Evolutionary conservation across 2,888 invertebrate species (phyloP).

Genomic region (Chrysodeixis includens): DNA sequence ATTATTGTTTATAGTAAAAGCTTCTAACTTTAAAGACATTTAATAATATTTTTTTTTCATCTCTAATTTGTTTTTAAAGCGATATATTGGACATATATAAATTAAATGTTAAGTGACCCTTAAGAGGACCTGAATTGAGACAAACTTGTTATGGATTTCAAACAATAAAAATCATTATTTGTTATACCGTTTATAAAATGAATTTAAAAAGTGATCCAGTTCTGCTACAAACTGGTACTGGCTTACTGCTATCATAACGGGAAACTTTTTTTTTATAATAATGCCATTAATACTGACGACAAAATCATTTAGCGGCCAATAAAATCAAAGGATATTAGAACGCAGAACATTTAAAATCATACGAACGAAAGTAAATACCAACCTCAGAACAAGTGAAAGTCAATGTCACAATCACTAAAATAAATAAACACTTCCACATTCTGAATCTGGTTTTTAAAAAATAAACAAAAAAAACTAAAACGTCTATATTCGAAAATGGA

Average conservation of each 20-base stretch:
- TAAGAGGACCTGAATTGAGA: no score
- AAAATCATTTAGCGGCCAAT: constrained; percentile 19
- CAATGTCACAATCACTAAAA: constrained; percentile 76
- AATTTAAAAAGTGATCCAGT: background rate
- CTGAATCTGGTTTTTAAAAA: constrained; percentile 66
- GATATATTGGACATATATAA: no score
- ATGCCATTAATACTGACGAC: background rate
- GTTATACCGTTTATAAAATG: no score
- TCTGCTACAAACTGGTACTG: background rate
- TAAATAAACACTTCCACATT: constrained; percentile 82
- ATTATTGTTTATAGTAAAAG: no score
- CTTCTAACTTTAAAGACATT: no score
- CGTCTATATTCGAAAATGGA: constrained; percentile 65
- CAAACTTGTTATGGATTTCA: no score
- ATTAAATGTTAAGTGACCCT: no score
- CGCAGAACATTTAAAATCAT: constrained; percentile 25
- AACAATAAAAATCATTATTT: no score
- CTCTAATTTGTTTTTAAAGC: no score
- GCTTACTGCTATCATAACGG: background rate
- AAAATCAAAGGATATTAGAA: constrained; percentile 20
- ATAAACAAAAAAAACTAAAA: constrained; percentile 62
- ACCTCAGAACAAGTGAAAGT: constrained; percentile 82
- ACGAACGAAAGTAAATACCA: constrained; percentile 66
- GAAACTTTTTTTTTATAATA: background rate
- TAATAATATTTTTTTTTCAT: no score